Conservation (phyloP, 2,888 invertebrate species). For the Eupithecia pulchellata region DNA sequence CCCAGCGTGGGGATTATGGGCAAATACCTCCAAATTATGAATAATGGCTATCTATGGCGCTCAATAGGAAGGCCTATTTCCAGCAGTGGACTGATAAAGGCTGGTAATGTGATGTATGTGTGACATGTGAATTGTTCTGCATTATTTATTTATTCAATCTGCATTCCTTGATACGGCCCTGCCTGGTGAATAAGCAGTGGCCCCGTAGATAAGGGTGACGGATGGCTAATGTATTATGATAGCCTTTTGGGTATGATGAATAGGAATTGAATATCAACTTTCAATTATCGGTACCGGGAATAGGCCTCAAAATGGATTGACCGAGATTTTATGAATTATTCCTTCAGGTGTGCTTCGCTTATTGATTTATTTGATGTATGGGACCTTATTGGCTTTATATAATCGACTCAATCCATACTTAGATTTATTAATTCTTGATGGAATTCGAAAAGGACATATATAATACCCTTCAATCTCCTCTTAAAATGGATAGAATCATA, state of each 20-base stretch:
- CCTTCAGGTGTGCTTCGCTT: background rate
- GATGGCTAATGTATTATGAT: slow-evolving; percentile 41
- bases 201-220: slow-evolving; percentile 36
- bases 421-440: background rate
- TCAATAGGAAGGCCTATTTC: too few relatives aligned
- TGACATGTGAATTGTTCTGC: too few relatives aligned
- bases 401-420: background rate
- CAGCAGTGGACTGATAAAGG: too few relatives aligned
- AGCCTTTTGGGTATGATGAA: slow-evolving; percentile 43
- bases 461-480: too few relatives aligned
- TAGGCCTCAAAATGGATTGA: slow-evolving; percentile 1
- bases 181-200: slow-evolving; percentile 36
- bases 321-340: background rate
- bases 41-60: too few relatives aligned
- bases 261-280: slow-evolving; percentile 38
- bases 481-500: too few relatives aligned
- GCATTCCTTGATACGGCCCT: slow-evolving; percentile 17
- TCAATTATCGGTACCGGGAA: slow-evolving; percentile 19
- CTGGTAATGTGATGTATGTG: too few relatives aligned
- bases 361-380: background rate
- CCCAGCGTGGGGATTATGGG: too few relatives aligned
- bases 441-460: background rate
- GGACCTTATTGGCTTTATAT: background rate
- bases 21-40: too few relatives aligned
- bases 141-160: background rate